Base-by-base conservation (phyloP, 2,888 invertebrate genomes). In the Erynnis tages region DNA sequence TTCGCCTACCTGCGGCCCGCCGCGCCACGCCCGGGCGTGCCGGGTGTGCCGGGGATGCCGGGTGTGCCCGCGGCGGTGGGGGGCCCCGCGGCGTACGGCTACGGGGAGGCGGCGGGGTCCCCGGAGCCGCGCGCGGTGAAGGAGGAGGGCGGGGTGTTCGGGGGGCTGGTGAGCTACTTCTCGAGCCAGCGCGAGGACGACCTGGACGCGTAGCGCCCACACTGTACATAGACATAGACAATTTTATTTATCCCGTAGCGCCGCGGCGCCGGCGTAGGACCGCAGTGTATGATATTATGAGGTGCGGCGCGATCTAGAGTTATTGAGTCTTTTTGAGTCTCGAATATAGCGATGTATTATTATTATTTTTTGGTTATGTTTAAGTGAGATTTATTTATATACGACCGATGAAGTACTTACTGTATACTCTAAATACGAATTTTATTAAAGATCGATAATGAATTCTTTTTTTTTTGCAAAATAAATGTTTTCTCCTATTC, bases 111-210 rank as follows among this genome's bases (percentile, higher is more conserved):
- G 79, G 96, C 96, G 29, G 97, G 97, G 2, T n/a, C n/a, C n/a
- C 27, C 27, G n/a, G 27, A 29, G 10, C 27, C 27, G 27, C 27
- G 27, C 14, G 4, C n/a, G n/a, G n/a, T 14, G 1, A 14, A 13
- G 8, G 37, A 92, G 54, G 92, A 91, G 60, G 90, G 91, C 58
- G 93, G 96, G 41, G 96, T 96, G 73, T 97, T 97, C 79, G 96
- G 96, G 29, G 97, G 97, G 2, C 91, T 97, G 66, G 97, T 97
- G 54, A 96, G 96, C 77, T 97, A 97, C 86, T 97, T 97, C 83
- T 96, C 96, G 64, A 96, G 96, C 73, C 97, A 97, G 81, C 93
- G 93, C 63, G 95, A 96, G 77, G 96, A 96, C 74, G 96, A 96
- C 82, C 91, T 96, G 70, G 96, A 96, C 79, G 93, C 79, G 58